Percentiles rank a stretch among this genome's conserved stretches.
phyloP scores from a whole-genome alignment of 1,140 invertebrate genomes.

The Whitmania pigra region DNA sequence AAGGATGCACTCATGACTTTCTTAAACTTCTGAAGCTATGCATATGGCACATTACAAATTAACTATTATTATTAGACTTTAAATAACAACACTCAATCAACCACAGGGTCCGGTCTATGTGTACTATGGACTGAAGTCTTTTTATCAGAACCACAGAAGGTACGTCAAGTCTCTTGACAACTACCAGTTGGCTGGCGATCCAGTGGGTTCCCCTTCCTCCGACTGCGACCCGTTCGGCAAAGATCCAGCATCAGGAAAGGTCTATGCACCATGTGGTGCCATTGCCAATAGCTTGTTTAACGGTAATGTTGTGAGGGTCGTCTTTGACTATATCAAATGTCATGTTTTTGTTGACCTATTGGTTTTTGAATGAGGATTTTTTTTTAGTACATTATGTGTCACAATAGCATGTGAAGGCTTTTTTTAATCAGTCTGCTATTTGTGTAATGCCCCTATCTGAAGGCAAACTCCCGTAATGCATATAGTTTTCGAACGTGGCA shows the following conservation, averaged over 20 bases:
- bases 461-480: not conserved
- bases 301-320: conserved; percentile 53
- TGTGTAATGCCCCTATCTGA: no score
- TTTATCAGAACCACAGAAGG: conserved; percentile 94
- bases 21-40: no score
- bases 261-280: conserved; percentile 76
- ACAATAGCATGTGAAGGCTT: no score
- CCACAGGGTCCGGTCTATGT: conserved; percentile 73
- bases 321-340: no score
- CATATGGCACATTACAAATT: no score
- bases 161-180: conserved; percentile 95
- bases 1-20: no score
- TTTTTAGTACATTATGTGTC: no score
- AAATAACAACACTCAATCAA: no score
- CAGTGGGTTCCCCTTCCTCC: conserved; percentile 26
- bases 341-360: not conserved
- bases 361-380: not conserved
- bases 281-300: conserved; percentile 97
- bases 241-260: not conserved
- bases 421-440: not conserved
- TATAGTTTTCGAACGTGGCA: no score
- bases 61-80: no score
- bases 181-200: conserved; percentile 64
- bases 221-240: conserved; percentile 38
- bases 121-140: conserved; percentile 94